Conservation (phyloP, 2,113 vertebrate genomes). For the Sylvia atricapilla region DNA sequence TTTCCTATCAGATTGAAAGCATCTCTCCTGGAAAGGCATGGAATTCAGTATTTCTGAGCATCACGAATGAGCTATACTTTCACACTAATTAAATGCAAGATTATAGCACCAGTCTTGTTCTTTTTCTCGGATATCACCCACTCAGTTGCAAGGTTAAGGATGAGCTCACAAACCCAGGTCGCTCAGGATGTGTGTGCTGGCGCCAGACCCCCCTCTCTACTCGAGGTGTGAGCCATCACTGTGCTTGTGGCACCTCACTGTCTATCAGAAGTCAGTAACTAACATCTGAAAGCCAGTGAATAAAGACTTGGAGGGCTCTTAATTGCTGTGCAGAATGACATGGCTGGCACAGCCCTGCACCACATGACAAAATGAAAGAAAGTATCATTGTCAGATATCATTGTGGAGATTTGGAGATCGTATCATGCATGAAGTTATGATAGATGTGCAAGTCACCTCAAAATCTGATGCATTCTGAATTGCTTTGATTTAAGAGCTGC, state of each 20-base stretch:
- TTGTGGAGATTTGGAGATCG: neutral
- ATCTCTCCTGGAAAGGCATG: neutral
- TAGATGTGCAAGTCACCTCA: neutral
- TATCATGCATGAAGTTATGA: neutral
- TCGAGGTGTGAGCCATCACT: neutral
- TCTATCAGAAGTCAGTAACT: neutral
- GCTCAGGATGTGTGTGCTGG: rapidly evolving
- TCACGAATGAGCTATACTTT: neutral
- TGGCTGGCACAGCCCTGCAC: neutral
- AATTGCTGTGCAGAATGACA: neutral
- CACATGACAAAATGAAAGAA: neutral
- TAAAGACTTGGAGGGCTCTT: neutral
- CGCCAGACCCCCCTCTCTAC: neutral
- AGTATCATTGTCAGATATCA: neutral
- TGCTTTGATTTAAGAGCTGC: neutral
- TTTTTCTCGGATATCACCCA: neutral
- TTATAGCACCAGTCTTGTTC: neutral
- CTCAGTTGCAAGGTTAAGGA: neutral
- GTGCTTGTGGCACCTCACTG: neutral
- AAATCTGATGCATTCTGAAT: neutral
- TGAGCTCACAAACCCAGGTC: neutral
- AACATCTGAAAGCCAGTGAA: neutral
- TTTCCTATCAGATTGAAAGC: neutral
- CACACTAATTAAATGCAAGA: neutral
- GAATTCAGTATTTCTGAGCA: neutral